Evolutionary conservation across 30 jellyfish, hydroid and myxozoan genomes (phyloP), one percentile per base, ranked within the genome.

Genomic region (Hydra vulgaris): DNA sequence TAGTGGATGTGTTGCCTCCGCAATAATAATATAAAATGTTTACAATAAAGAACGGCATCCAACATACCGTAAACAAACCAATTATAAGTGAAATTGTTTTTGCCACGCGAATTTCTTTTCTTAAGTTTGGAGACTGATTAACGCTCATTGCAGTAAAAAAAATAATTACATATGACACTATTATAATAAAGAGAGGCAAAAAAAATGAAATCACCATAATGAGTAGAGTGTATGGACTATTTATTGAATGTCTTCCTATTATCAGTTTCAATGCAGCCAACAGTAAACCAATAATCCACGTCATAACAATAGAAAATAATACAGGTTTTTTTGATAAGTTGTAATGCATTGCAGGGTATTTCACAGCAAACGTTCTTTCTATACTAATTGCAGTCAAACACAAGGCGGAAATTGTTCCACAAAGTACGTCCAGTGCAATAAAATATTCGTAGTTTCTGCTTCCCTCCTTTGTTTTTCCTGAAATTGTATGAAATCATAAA

Each of bases 41-140:
- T 66, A 85, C 40, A 0, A 81, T 73, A 66, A 90, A 90, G 70
- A 90, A 90, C 25, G 97, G 97, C 91, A 84, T 79, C 97, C 97
- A 90, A 52, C 94, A 85, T 17, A 82, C 15, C 15, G 85, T 82
- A 70, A 90, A 90, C 72, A 90, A 79, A n/a, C 97, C 95, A 7
- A 90, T 83, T 7, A 90, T 90, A 17, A 90, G 74, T 27, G 95
- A 87, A 25, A 90, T 83, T 89, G 89, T 90, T 26, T 87, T 81
- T 1, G 97, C 97, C 24, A 90, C 81, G 66, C 81, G 88, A 86
- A 90, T 74, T 72, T 90, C 97, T 27, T 80, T 67, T 21, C 78
- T 74, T 86, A 55, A 73, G 27, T 83, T 81, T 81, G 77, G 54
- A 1, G 95, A 74, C 21, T 73, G 85, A 54, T 86, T 82, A 72